Conservation (phyloP, 2,113 vertebrate genomes). For the Spea multiplicata region DNA sequence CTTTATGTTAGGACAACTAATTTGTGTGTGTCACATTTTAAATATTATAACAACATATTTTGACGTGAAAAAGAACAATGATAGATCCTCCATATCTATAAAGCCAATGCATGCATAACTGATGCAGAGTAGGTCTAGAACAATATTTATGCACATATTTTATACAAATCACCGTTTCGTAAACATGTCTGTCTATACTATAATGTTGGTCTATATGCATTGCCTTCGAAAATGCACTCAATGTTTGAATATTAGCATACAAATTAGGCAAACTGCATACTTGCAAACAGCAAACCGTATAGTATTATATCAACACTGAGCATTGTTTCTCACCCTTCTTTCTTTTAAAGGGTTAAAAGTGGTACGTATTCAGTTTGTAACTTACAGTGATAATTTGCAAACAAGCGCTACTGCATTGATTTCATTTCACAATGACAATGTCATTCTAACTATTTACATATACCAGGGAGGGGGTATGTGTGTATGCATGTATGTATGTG, state of each 20-base stretch:
- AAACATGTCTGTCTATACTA: background rate
- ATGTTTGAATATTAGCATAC: slow-evolving; percentile 13
- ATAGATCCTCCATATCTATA: background rate
- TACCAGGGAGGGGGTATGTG: no score
- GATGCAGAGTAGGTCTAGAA: slow-evolving; percentile 13
- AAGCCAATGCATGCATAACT: slow-evolving; percentile 15
- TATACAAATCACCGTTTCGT: background rate
- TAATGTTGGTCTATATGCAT: slow-evolving; percentile 5
- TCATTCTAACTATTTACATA: no score
- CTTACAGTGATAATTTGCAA: background rate
- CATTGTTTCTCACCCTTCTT: background rate
- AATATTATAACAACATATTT: background rate
- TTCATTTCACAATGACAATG: slow-evolving; percentile 23
- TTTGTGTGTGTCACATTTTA: slow-evolving; percentile 6
- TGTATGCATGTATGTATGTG: no score
- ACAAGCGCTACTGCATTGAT: slow-evolving; percentile 42
- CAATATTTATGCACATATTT: slow-evolving; percentile 5
- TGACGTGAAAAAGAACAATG: slow-evolving; percentile 7
- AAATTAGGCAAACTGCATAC: background rate
- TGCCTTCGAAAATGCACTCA: slow-evolving; percentile 7
- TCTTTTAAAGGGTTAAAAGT: background rate
- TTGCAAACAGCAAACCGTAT: background rate
- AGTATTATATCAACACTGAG: background rate
- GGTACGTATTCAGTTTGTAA: background rate
- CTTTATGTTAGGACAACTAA: background rate